Base-by-base conservation (phyloP, 2,888 invertebrate genomes). In the Drosophila kambysellisi region DNA sequence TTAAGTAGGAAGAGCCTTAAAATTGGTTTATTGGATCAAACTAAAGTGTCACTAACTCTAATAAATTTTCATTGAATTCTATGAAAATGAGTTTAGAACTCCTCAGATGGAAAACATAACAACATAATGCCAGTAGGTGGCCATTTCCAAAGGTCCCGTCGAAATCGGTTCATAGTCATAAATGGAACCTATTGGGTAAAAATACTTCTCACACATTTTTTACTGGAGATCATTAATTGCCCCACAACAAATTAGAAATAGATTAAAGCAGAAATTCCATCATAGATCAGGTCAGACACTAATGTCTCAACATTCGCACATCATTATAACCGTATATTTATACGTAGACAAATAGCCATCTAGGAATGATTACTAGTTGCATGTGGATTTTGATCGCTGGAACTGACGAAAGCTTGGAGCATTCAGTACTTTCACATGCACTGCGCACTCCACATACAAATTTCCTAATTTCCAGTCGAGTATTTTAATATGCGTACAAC, bases 401-500 rank as follows among this genome's bases (percentile, higher is more conserved):
- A 56, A 78, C 39, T 60, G 68, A 43, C 59, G 57, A 61, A 35
- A 58, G 53, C 30, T 32, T 56, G 32, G 20, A 46, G 35, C 50
- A 39, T 17, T 59, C 25, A 35, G 25, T n/a, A 79, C 76, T 79
- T 76, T 76, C 79, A 76, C 76, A 69, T 52, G 39, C 25, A 33
- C 17, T 35, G 41, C 62, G 32, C 56, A 53, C 25, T 30, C 52
- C 76, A 76, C 81, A 77, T 77, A 80, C 81, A 80, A 77, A 80
- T 80, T 80, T 76, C 35, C 71, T 29, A 29, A 35, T 41, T 76
- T 62, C 9, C 17, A 62, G 56, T 59, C 56, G 50, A 30, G 30
- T 58, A 43, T 41, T 57, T 76, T 54, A 64, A 76, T 76, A 79
- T 76, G 80, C 70, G 61, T 72, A 79, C 63, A 75, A 79, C 75